A percentile compares a stretch with the other conserved stretches of the same genome.
phyloP scores from a whole-genome alignment of 1,140 invertebrate genomes.

The Calephelis virginiensis region DNA sequence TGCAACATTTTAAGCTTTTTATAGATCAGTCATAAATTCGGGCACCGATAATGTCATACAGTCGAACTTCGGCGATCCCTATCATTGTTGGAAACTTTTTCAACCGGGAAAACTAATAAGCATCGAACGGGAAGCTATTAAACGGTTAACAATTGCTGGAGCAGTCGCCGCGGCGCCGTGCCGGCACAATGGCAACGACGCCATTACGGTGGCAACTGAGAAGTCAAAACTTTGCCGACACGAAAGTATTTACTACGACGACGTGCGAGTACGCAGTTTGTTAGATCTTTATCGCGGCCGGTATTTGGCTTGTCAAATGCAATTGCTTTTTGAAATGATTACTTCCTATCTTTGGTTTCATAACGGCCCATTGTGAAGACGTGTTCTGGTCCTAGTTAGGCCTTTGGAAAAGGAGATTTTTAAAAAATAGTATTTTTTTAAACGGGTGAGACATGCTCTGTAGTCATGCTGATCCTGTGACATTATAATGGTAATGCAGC shows the following conservation, averaged over 20 bases:
- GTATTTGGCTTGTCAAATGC: conserved; percentile 24
- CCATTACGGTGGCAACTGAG: conserved; percentile 47
- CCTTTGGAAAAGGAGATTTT: too few relatives aligned
- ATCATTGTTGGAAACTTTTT: conserved; percentile 16
- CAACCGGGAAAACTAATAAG: conserved; percentile 27
- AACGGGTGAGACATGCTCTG: too few relatives aligned
- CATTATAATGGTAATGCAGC: too few relatives aligned
- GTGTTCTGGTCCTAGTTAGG: too few relatives aligned
- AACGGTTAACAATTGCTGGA: conserved; percentile 49
- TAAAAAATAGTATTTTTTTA: too few relatives aligned
- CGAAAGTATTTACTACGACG: conserved; percentile 63
- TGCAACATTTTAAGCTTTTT: neutral
- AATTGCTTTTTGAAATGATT: neutral
- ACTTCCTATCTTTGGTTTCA: too few relatives aligned
- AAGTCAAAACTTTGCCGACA: conserved; percentile 63
- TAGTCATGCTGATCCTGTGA: too few relatives aligned
- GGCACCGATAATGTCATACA: conserved; percentile 10
- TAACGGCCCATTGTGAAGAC: too few relatives aligned
- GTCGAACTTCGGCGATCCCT: conserved; percentile 3
- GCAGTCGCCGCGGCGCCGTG: conserved; percentile 43
- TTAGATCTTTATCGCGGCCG: conserved; percentile 58
- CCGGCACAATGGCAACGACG: conserved; percentile 41
- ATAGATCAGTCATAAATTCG: conserved; percentile 13
- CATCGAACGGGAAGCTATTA: conserved; percentile 48
- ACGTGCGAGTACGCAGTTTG: conserved; percentile 65